Evolutionary conservation across 2,888 invertebrate genomes (phyloP).

Genomic region (Watsonalla binaria): DNA sequence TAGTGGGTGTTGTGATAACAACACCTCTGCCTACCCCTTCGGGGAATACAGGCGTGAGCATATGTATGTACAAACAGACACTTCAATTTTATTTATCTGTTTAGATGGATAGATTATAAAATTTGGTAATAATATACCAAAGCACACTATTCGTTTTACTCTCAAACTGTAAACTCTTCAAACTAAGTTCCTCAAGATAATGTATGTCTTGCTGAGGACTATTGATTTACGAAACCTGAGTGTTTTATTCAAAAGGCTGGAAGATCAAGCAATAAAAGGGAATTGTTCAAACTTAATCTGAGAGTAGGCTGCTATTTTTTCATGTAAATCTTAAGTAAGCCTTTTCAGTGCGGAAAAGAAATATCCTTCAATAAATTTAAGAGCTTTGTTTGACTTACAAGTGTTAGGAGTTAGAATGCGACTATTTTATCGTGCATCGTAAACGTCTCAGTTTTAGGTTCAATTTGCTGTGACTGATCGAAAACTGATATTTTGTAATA

Average conservation of each 20-base stretch:
- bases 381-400: neutral
- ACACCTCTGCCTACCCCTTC: no score
- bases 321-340: neutral
- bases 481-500: no score
- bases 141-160: no score
- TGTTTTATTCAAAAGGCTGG: neutral
- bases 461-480: neutral
- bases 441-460: neutral
- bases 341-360: neutral
- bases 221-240: neutral
- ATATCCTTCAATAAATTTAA: neutral
- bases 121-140: no score
- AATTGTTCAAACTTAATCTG: neutral
- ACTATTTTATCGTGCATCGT: neutral
- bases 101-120: no score
- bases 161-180: no score
- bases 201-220: neutral
- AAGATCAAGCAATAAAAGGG: neutral
- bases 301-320: neutral
- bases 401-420: neutral
- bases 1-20: no score
- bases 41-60: no score
- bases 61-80: no score
- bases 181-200: no score
- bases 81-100: no score